Evolutionary conservation across 2,888 invertebrate genomes (phyloP), one percentile per base, ranked within the genome.

Genomic region (Eristalis intricaria): DNA sequence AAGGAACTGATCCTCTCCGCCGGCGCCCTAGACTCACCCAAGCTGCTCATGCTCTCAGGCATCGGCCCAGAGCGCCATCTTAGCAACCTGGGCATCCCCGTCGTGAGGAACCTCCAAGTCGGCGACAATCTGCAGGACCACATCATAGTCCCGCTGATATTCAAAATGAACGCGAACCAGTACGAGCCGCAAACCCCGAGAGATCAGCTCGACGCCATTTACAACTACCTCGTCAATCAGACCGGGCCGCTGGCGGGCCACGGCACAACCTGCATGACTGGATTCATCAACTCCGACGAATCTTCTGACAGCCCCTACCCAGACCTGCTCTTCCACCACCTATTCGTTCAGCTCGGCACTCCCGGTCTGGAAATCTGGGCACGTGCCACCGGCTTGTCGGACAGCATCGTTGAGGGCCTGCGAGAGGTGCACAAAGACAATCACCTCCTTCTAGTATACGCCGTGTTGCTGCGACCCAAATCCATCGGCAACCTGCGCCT

Each of bases 51-150:
- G 90, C 83, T 90, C 2, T 91, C 90, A 0, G 91, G 91, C 13
- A 88, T 91, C 19, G 91, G 91, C 5, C 90, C 89, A 2, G 15
- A 83, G 73, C 29, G 87, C 2, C 88, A 90, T 23, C 63, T 91
- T 0, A 63, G 80, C 23, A 63, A 82, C 7, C 19, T 89, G 1
- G 76, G 84, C 8, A 90, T 91, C 64, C 89, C 89, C 1, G 75
- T 90, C 2, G n/a, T 90, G 7, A 82, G 86, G 5, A 78, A 90
- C 61, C 73, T 90, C n/a, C 40, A 61, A 77, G 96, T 97, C 0
- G 96, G 96, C 1, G 94, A 95, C 89, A 96, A 97, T 90, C 93
- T 97, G 0, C 96, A 97, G 92, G 97, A 97, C 90, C 97, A 97
- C 91, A 95, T 96, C 56, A 95, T 95, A 0, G 93, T 95, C 4